A percentile compares a stretch with the other conserved stretches of the same genome.
These are phyloP conservation scores for Fulica atra DNA, from an alignment of 2,113 vertebrate species.

Conservation along the genomic window DNA sequence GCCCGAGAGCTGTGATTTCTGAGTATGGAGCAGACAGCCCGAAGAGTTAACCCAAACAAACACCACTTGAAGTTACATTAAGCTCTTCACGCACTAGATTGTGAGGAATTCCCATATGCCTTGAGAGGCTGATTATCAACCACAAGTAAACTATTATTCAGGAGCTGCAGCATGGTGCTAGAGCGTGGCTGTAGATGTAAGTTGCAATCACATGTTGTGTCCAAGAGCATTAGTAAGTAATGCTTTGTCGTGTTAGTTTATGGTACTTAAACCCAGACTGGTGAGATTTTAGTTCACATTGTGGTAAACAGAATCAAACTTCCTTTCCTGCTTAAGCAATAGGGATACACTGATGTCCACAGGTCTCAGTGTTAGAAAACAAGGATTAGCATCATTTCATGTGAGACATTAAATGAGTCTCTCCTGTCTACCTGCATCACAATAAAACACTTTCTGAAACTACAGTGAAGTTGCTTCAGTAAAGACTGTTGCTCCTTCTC, in stretches of 20 bases:
- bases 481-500: background rate
- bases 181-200: background rate
- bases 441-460: background rate
- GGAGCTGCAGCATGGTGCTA: background rate
- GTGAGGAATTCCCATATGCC: background rate
- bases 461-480: background rate
- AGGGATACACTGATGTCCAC: background rate
- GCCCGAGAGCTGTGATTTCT: background rate
- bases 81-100: background rate
- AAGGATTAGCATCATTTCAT: background rate
- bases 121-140: background rate
- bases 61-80: background rate
- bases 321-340: background rate
- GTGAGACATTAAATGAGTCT: background rate
- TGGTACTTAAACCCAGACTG: background rate
- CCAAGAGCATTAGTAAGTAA: conserved; percentile 2
- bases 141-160: conserved; percentile 12
- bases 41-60: background rate
- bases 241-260: conserved; percentile 5
- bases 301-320: background rate
- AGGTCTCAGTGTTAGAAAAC: background rate
- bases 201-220: background rate
- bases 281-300: background rate
- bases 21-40: background rate
- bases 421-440: background rate